Conservation (phyloP, 2,888 invertebrate genomes). For the Scaptomyza polygonia region DNA sequence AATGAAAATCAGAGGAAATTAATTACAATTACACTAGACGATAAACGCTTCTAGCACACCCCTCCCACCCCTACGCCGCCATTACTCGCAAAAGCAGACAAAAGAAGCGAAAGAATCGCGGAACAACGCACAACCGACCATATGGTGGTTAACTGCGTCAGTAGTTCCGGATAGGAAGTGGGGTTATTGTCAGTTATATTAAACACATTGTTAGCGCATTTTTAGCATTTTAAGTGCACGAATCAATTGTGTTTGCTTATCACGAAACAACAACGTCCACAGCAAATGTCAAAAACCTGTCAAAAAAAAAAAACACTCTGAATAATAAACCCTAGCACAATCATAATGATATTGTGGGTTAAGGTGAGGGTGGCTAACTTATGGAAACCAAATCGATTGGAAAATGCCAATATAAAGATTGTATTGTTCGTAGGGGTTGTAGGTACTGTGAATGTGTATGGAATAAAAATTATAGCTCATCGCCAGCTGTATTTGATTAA, state of each 20-base stretch:
- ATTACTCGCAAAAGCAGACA: neutral
- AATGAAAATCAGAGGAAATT: constrained; percentile 78
- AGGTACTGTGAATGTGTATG: constrained; percentile 4
- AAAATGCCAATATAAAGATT: constrained; percentile 60
- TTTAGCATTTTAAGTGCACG: constrained; percentile 66
- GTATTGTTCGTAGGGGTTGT: constrained; percentile 40
- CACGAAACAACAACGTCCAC: constrained; percentile 25
- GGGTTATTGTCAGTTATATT: constrained; percentile 43
- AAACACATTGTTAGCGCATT: constrained; percentile 60
- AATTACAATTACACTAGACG: constrained; percentile 78
- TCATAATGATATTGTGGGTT: constrained; percentile 62
- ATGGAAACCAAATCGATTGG: constrained; percentile 60
- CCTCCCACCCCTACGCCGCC: constrained; percentile 6
- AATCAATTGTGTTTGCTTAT: constrained; percentile 53
- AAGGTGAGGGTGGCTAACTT: constrained; percentile 36
- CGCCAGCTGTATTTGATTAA: neutral
- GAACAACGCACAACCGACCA: constrained; percentile 19
- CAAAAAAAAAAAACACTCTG: constrained; percentile 16
- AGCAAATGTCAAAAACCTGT: constrained; percentile 35
- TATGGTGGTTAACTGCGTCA: constrained; percentile 56
- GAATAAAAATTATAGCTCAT: neutral
- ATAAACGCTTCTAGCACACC: constrained; percentile 53
- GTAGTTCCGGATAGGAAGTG: neutral
- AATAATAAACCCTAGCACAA: constrained; percentile 22
- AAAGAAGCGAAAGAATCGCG: constrained; percentile 16